Percentiles rank a stretch among this genome's conserved stretches.
These are phyloP conservation scores for Apodemia hepburni DNA, from an alignment of 2,888 invertebrate genomes.

Conservation along the genomic window DNA sequence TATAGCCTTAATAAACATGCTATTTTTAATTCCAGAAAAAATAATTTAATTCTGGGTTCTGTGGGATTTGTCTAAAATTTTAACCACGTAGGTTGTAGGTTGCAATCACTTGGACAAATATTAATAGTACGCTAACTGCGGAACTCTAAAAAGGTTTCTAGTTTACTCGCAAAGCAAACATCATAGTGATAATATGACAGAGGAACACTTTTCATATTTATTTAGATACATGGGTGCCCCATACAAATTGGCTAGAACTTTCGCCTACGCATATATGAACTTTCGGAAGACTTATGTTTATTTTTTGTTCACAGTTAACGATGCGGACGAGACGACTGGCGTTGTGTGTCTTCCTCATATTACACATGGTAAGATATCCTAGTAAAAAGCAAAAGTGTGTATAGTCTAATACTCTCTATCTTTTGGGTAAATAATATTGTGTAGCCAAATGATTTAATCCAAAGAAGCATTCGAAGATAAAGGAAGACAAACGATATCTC, in stretches of 20 bases:
- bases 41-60: too few relatives aligned
- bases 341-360: slow-evolving; percentile 64
- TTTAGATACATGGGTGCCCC: slow-evolving; percentile 26
- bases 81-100: too few relatives aligned
- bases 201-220: slow-evolving; percentile 13
- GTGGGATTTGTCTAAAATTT: too few relatives aligned
- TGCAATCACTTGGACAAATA: not conserved
- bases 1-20: too few relatives aligned
- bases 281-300: slow-evolving; percentile 38
- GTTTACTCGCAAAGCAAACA: slow-evolving; percentile 8
- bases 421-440: not conserved
- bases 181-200: slow-evolving; percentile 12
- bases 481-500: too few relatives aligned
- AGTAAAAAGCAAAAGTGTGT: not conserved
- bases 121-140: not conserved
- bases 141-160: slow-evolving; percentile 8
- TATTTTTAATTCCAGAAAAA: too few relatives aligned
- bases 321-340: slow-evolving; percentile 64
- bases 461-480: too few relatives aligned
- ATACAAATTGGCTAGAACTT: slow-evolving; percentile 18
- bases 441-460: not conserved
- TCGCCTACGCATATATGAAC: slow-evolving; percentile 39
- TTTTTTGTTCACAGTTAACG: slow-evolving; percentile 62
- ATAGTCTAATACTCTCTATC: not conserved
- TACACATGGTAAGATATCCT: slow-evolving; percentile 62